Evolutionary conservation across 2,113 vertebrate genomes (phyloP).

Genomic region (Geococcyx californianus): DNA sequence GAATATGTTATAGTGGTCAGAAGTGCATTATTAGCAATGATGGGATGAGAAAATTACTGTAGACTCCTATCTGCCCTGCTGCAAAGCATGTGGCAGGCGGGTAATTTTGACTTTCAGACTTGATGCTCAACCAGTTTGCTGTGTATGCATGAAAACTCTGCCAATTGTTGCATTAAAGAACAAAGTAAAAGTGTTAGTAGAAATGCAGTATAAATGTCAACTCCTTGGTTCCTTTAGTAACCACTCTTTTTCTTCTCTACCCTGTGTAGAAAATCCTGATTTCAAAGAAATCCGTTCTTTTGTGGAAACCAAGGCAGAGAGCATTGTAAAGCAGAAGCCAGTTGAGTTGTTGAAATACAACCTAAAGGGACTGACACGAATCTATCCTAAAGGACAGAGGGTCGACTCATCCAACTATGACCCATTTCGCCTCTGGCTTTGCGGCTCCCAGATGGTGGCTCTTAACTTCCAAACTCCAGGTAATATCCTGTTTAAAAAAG

Average conservation of each 20-base stretch:
- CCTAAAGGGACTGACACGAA: slow-evolving; percentile 87
- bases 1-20: slow-evolving; percentile 21
- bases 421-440: slow-evolving; percentile 90
- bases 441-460: slow-evolving; percentile 94
- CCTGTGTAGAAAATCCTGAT: slow-evolving; percentile 79
- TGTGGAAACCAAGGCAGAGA: slow-evolving; percentile 91
- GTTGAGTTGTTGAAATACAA: slow-evolving; percentile 88
- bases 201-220: not conserved
- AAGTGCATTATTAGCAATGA: slow-evolving; percentile 35
- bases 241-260: not conserved
- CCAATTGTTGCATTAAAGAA: slow-evolving; percentile 13
- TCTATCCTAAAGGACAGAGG: slow-evolving; percentile 95
- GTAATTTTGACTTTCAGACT: not conserved
- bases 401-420: slow-evolving; percentile 98
- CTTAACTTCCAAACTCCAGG: slow-evolving; percentile 97
- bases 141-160: not conserved
- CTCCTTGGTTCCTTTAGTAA: not conserved
- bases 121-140: not conserved
- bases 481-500: slow-evolving; percentile 19
- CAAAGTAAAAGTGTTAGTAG: not conserved
- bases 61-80: slow-evolving; percentile 4
- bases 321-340: slow-evolving; percentile 77
- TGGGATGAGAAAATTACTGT: slow-evolving; percentile 25
- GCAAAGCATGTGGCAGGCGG: not conserved
- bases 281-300: slow-evolving; percentile 96